Evolutionary conservation across 2,113 vertebrate genomes (phyloP).

Genomic region (Edolisoma coerulescens): DNA sequence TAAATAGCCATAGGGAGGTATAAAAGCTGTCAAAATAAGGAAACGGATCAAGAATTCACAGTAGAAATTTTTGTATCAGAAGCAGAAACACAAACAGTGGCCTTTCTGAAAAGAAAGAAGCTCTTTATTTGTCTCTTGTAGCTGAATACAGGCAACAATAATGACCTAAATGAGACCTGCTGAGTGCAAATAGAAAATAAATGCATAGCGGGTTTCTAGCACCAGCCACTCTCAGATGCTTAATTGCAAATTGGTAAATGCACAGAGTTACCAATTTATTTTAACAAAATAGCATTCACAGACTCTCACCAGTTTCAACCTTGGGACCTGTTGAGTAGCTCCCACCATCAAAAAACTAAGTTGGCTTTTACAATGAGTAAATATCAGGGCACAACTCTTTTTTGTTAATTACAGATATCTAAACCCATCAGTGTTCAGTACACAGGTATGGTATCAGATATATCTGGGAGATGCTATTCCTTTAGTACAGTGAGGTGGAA

Average conservation of each 20-base stretch:
- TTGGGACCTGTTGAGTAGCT: not conserved
- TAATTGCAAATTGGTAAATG: slow-evolving; percentile 3
- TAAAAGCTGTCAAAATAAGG: slow-evolving; percentile 21
- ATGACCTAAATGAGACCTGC: slow-evolving; percentile 8
- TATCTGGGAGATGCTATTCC: not conserved
- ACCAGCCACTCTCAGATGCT: not conserved
- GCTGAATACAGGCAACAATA: not conserved
- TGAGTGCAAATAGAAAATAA: slow-evolving; percentile 10
- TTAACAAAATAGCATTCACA: not conserved
- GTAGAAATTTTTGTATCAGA: not conserved
- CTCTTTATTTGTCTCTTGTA: slow-evolving; percentile 21
- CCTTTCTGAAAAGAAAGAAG: not conserved
- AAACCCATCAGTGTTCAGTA: not conserved
- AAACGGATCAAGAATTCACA: not conserved
- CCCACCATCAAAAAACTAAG: not conserved
- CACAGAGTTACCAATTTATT: not conserved
- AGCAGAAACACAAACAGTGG: not conserved
- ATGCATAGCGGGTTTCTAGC: not conserved
- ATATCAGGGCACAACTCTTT: not conserved
- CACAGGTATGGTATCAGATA: not conserved
- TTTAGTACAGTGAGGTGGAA: not conserved
- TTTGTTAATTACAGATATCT: not conserved
- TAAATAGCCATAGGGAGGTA: not conserved
- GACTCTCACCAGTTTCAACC: not conserved
- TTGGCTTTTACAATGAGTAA: not conserved